Percentiles rank a stretch among this genome's conserved stretches.
Evolutionary conservation across 2,888 invertebrate species (phyloP).

Genomic region (Cheilosia scutellata): DNA sequence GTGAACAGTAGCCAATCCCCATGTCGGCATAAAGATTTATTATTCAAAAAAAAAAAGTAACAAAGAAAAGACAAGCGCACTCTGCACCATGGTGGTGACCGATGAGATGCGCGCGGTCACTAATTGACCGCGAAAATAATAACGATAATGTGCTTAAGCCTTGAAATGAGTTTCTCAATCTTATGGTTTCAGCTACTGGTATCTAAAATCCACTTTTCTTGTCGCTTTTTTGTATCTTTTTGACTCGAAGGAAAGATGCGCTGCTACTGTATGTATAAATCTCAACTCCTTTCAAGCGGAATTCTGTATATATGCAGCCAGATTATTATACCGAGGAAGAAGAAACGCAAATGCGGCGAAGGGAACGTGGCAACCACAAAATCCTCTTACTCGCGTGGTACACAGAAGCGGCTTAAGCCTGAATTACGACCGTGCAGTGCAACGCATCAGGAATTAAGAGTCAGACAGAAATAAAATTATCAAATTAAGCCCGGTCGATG

Average conservation of each 20-base stretch:
- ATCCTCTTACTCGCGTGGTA: slow-evolving; percentile 61
- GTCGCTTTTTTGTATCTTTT: slow-evolving; percentile 14
- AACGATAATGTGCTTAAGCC: slow-evolving; percentile 74
- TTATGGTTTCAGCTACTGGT: slow-evolving; percentile 73
- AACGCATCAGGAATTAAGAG: slow-evolving; percentile 55
- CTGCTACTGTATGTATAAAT: slow-evolving; percentile 60
- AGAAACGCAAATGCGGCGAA: not conserved
- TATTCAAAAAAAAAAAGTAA: slow-evolving; percentile 50
- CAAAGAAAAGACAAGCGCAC: slow-evolving; percentile 27
- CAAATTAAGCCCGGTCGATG: slow-evolving; percentile 58
- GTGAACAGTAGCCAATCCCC: slow-evolving; percentile 73
- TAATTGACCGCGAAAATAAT: slow-evolving; percentile 76
- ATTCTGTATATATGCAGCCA: slow-evolving; percentile 29
- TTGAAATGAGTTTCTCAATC: slow-evolving; percentile 75
- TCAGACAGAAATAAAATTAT: slow-evolving; percentile 60
- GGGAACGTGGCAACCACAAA: slow-evolving; percentile 34
- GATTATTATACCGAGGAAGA: slow-evolving; percentile 25
- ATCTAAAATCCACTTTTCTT: slow-evolving; percentile 59
- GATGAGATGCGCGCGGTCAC: slow-evolving; percentile 65
- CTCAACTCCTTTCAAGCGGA: slow-evolving; percentile 44
- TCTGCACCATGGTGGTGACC: slow-evolving; percentile 13
- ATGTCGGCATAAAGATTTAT: slow-evolving; percentile 71
- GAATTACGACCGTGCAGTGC: slow-evolving; percentile 53
- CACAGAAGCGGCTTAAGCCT: slow-evolving; percentile 56
- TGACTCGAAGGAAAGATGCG: slow-evolving; percentile 8